phyloP scores from a whole-genome alignment of 2,113 vertebrate genomes.

The Dicerorhinus sumatrensis region DNA sequence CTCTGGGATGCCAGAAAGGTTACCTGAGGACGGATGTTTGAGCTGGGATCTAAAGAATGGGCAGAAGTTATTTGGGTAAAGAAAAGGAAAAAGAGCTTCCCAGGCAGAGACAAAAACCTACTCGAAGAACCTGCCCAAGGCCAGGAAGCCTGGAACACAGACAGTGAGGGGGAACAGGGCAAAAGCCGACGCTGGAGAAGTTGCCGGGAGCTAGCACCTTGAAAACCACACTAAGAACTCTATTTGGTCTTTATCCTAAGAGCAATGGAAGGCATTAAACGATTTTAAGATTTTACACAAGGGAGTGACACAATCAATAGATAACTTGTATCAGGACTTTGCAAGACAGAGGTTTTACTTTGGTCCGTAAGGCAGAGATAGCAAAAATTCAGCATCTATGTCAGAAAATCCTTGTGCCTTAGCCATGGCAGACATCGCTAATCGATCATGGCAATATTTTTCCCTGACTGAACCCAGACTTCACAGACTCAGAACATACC shows the following conservation, averaged over 20 bases:
- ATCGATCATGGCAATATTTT: not conserved
- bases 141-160: not conserved
- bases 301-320: not conserved
- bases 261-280: not conserved
- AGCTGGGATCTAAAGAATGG: not conserved
- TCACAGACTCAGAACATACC: conserved; percentile 44
- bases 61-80: not conserved
- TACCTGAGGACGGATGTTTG: not conserved
- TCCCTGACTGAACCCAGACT: not conserved
- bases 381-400: not conserved
- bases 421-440: conserved; percentile 33
- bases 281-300: conserved; percentile 43
- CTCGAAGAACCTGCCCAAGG: not conserved
- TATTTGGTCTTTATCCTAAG: not conserved
- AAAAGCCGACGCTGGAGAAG: not conserved
- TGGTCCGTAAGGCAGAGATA: not conserved
- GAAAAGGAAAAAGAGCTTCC: not conserved
- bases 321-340: not conserved
- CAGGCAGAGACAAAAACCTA: not conserved
- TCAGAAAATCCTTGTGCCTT: not conserved
- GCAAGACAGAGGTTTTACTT: not conserved
- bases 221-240: not conserved
- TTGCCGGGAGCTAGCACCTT: not conserved
- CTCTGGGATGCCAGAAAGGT: conserved; percentile 11
- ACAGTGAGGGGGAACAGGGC: not conserved